Base-by-base conservation (phyloP, 2,113 vertebrate genomes). In the Nanger granti region DNA sequence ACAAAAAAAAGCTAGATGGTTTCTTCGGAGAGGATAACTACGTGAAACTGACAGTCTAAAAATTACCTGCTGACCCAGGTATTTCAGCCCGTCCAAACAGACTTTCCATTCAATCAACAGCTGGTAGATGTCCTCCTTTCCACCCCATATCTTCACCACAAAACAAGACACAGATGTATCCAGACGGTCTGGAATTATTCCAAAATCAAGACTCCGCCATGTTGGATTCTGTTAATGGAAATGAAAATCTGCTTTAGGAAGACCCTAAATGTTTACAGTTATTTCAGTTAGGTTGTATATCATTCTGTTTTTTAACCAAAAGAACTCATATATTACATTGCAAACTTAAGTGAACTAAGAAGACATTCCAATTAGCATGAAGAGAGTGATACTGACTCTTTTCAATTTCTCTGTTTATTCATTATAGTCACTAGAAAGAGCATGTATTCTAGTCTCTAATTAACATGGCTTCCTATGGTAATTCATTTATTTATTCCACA, bases 41-140 rank as follows among this genome's bases (percentile, higher is more conserved):
- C 76, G 54, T 88, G 9, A 89, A 97, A 84, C 8, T 22, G 20
- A 66, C 7, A 96, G 31, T 60, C 10, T 96, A 96, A 84, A 93
- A 49, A 29, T 80, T 99, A 99, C 99, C 99, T 99, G 99, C 97
- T 99, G 99, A 85, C 99, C 99, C 90, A 99, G 98, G 98, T 99
- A 99, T 98, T 99, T 99, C 34, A 99, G 99, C 4, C 99, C 99
- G 93, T 99, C 99, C 91, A 99, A 98, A 97, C 99, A 99, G 98
- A 99, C 99, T 94, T 99, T 99, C 99, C 99, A 99, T 88, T 99
- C 99, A 84, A 99, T 99, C 97, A 99, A 98, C 55, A 99, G 99
- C 97, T 99, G 99, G 29, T 94, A 98, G 95, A 66, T 6, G 2
- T 96, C 69, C 9, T 98, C 97, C 97, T 99, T 99, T 91, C 99